Conservation (phyloP, 2,113 vertebrate genomes). For the Gallinago paraguaiae region DNA sequence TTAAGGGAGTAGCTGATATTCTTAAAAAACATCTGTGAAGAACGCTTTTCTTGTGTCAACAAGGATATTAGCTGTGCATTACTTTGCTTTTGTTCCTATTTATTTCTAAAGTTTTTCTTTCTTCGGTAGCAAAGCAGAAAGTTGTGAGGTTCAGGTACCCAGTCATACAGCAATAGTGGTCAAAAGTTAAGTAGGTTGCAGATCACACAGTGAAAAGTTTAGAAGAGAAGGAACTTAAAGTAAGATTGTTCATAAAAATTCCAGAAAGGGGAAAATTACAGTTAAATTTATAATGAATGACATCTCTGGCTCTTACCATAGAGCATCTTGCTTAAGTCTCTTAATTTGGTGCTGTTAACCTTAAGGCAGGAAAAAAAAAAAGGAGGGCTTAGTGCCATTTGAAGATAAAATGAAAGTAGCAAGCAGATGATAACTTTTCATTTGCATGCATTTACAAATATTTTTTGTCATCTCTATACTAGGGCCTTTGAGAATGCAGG, state of each 20-base stretch:
- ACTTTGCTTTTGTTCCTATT: not conserved
- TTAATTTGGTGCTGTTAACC: not conserved
- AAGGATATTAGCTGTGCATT: not conserved
- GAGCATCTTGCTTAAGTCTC: constrained; percentile 20
- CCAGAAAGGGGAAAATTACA: not conserved
- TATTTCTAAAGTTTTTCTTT: not conserved
- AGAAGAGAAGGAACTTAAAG: not conserved
- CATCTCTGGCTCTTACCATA: not conserved
- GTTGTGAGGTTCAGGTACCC: not conserved
- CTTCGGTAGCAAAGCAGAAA: not conserved
- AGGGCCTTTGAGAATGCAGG: not conserved
- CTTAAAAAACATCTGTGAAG: not conserved
- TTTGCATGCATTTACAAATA: constrained; percentile 20
- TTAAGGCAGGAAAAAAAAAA: constrained; percentile 19
- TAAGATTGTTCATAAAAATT: not conserved
- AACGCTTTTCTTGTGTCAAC: not conserved
- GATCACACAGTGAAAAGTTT: not conserved
- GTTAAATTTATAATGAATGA: not conserved
- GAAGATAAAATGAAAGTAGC: constrained; percentile 10
- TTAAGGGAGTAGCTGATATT: not conserved
- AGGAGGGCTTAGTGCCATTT: not conserved
- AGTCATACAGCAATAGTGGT: not conserved
- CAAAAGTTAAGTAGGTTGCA: not conserved
- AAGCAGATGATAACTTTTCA: constrained; percentile 26
- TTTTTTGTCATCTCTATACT: not conserved